Evolutionary conservation across 2,797 vertebrate genomes (phyloP).

Genomic region (Pseudochromis fuscus): DNA sequence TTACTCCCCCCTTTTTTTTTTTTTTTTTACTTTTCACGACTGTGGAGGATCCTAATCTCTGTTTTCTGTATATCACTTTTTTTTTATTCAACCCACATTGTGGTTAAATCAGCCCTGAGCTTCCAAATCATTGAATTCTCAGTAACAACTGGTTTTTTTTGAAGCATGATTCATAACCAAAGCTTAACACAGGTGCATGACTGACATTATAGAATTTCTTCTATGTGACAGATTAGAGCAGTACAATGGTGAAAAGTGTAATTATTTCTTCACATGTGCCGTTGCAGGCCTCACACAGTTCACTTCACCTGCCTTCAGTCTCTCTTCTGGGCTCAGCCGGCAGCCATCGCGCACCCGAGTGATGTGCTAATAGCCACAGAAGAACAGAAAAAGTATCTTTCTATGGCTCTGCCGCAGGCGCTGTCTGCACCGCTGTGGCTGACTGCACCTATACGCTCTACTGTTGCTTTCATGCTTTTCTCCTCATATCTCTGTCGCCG

Average conservation of each 20-base stretch:
- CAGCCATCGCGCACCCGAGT: constrained; percentile 12
- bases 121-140: constrained; percentile 31
- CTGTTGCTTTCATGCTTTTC: constrained; percentile 25
- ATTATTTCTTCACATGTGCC: constrained; percentile 20
- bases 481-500: constrained; percentile 25
- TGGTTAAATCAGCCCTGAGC: not conserved
- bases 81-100: not conserved
- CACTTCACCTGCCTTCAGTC: constrained; percentile 15
- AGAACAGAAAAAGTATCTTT: constrained; percentile 51
- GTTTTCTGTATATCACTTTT: not conserved
- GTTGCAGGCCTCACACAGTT: constrained; percentile 17
- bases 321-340: constrained; percentile 32
- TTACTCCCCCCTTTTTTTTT: not conserved
- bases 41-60: no score
- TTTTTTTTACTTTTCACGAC: no score
- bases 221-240: constrained; percentile 24
- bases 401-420: constrained; percentile 42
- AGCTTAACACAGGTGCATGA: not conserved
- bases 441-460: constrained; percentile 45
- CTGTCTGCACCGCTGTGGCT: constrained; percentile 28
- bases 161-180: constrained; percentile 37
- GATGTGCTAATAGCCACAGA: constrained; percentile 56
- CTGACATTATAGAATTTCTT: constrained; percentile 27
- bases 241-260: not conserved
- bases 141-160: constrained; percentile 15